These are phyloP conservation scores for Lepus townsendii DNA, from an alignment of 2,797 vertebrate genomes.

Conservation along the genomic window DNA sequence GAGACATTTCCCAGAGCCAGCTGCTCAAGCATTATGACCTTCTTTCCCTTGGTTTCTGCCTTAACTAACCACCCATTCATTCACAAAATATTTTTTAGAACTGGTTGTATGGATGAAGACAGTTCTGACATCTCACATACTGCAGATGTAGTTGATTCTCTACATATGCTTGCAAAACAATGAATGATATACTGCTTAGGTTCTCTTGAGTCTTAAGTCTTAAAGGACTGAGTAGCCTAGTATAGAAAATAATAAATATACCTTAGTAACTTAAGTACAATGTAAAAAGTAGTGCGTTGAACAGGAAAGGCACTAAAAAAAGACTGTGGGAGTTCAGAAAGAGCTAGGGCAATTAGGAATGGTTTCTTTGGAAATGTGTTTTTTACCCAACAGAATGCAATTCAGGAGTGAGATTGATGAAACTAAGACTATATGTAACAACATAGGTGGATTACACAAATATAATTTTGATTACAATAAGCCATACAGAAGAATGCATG, in stretches of 20 bases:
- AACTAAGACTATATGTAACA: neutral
- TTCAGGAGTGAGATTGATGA: conserved; percentile 18
- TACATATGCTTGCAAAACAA: conserved; percentile 29
- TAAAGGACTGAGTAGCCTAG: neutral
- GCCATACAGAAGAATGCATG: neutral
- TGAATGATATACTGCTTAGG: neutral
- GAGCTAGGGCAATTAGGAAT: neutral
- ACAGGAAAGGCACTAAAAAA: neutral
- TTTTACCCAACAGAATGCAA: neutral
- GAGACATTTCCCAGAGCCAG: too few relatives aligned
- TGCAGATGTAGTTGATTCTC: neutral
- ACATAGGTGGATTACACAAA: neutral
- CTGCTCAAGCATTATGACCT: neutral
- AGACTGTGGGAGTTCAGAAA: neutral
- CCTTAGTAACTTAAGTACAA: conserved; percentile 37
- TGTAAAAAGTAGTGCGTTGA: neutral
- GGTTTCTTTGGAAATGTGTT: neutral
- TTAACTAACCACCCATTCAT: neutral
- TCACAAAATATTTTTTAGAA: neutral
- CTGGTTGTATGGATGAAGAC: neutral
- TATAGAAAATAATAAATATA: conserved; percentile 23
- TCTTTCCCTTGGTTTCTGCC: conserved; percentile 33
- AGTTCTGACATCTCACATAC: neutral
- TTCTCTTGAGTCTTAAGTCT: neutral
- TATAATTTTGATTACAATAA: conserved; percentile 11